Percentiles rank a stretch among this genome's conserved stretches.
Evolutionary conservation across 2,113 vertebrate genomes (phyloP).

Genomic region (Phyllopteryx taeniolatus): DNA sequence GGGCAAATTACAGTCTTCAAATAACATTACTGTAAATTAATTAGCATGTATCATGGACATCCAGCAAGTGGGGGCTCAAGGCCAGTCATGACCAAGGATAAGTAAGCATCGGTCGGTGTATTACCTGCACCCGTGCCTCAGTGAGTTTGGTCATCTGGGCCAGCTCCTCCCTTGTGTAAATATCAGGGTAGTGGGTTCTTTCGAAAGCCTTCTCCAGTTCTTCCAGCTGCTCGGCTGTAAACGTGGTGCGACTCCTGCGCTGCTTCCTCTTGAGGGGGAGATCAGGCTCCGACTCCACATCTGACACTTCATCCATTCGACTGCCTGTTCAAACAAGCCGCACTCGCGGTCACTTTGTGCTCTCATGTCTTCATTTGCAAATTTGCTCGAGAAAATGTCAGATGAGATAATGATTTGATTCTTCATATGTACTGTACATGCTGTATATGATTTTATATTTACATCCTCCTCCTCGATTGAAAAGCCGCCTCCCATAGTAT

Average conservation of each 20-base stretch:
- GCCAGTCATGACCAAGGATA: not conserved
- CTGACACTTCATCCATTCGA: slow-evolving; percentile 88
- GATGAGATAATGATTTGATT: not conserved
- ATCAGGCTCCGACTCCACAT: slow-evolving; percentile 93
- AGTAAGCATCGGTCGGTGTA: not conserved
- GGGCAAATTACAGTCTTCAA: too few relatives aligned
- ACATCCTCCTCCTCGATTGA: not conserved
- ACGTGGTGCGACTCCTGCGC: slow-evolving; percentile 90
- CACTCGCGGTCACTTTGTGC: not conserved
- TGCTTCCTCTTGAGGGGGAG: slow-evolving; percentile 96
- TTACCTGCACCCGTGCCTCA: slow-evolving; percentile 91
- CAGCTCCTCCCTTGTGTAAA: slow-evolving; percentile 94
- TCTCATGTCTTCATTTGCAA: not conserved
- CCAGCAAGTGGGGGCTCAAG: not conserved
- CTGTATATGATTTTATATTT: not conserved
- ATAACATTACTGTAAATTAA: not conserved
- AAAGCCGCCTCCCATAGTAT: not conserved
- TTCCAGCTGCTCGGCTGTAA: slow-evolving; percentile 94
- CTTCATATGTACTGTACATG: not conserved
- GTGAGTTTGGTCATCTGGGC: slow-evolving; percentile 96
- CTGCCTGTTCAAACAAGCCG: slow-evolving; percentile 71
- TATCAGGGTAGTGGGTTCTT: slow-evolving; percentile 95
- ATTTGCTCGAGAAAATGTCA: not conserved
- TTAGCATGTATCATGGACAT: not conserved
- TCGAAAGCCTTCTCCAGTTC: slow-evolving; percentile 97